A percentile compares a stretch with the other conserved stretches of the same genome.
These are phyloP conservation scores for Ceyx margarethae DNA, from an alignment of 2,113 vertebrate species.

Conservation along the genomic window DNA sequence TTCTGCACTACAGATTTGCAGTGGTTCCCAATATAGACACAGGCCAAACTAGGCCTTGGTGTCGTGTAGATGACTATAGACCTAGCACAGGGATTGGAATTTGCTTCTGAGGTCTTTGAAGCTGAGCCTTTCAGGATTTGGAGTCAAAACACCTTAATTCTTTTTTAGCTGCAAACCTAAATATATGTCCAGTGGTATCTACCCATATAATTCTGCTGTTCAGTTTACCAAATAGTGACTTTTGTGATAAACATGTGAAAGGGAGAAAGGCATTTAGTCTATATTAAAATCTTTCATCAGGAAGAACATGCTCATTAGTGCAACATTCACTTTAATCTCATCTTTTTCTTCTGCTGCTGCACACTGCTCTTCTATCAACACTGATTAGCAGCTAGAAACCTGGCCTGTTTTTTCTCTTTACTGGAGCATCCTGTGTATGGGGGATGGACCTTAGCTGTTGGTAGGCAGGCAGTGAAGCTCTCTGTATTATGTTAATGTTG, in stretches of 20 bases:
- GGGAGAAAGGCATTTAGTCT: background rate
- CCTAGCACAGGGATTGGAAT: background rate
- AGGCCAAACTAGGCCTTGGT: background rate
- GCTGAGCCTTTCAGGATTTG: background rate
- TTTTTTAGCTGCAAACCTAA: background rate
- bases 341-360: constrained; percentile 41
- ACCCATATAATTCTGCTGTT: background rate
- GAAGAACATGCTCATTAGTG: constrained; percentile 50
- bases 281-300: constrained; percentile 49
- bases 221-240: background rate
- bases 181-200: background rate
- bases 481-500: constrained; percentile 7
- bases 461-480: background rate
- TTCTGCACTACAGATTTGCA: background rate
- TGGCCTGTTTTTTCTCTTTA: background rate
- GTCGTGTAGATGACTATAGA: background rate
- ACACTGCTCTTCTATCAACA: constrained; percentile 8
- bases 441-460: background rate
- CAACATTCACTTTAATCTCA: constrained; percentile 52
- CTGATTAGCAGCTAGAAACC: constrained; percentile 40
- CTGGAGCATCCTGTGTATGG: background rate
- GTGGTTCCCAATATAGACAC: background rate
- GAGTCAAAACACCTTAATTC: background rate
- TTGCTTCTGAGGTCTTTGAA: background rate
- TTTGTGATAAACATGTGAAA: background rate